Base-by-base conservation (phyloP, 1,140 invertebrate genomes). In the Aphidius ervi region DNA sequence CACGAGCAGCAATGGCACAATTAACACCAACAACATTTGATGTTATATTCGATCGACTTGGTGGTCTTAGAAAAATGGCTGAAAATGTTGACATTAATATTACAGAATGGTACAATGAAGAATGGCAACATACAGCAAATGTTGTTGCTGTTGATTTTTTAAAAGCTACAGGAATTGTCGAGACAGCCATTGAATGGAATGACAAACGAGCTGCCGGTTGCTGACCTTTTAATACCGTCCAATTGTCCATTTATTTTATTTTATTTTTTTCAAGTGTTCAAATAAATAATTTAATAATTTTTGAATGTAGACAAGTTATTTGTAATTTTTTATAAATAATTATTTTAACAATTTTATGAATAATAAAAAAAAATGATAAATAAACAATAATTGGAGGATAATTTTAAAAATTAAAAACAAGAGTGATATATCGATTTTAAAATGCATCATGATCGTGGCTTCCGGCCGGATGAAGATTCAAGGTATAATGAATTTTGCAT, bases 71-170 rank as follows among this genome's bases (percentile, higher is more conserved):
- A 8, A 73, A 80, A 66, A 82, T 85, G 81, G 85, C 86, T 10
- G 78, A 84, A 48, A 67, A 69, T 10, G 79, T 86, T 5, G 87
- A 88, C 69, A 71, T 74, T 23, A 80, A 84, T 9, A 75, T 85
- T 5, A 84, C 83, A 0, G 70, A 75, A 46, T 83, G 85, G 71
- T 85, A 86, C 65, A 74, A 78, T 1, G 74, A 75, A 9, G 69
- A 80, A 31, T 82, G 84, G 80, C 83, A 83, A 52, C 56, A 70
- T 2, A 77, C 70, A 40, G 83, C 82, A 3, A 87, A 87, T 67
- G 83, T 87, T 40, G 83, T 88, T 4, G 80, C 86, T 0, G 82
- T 81, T 3, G 86, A 88, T 68, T 88, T 84, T 63, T 78, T 85
- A 46, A 75, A 83, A 20, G 77, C 81, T 23, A 82, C 82, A 2